Base-by-base conservation (phyloP, 2,888 invertebrate species). In the Aproaerema taeniolella region DNA sequence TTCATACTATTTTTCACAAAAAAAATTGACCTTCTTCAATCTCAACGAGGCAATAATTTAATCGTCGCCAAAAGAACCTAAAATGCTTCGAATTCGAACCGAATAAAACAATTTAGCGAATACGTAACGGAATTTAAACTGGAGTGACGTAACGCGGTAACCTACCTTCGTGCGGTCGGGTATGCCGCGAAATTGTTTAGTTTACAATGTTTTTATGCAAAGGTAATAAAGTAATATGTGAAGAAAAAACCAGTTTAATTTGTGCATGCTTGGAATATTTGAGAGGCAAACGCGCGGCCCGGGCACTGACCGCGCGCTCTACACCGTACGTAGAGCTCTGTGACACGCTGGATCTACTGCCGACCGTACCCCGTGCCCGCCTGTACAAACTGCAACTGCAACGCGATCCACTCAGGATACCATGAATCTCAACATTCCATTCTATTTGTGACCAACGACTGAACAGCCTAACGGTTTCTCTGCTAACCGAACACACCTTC, bases 221-320 rank as follows among this genome's bases (percentile, higher is more conserved):
- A 81, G 69, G 71, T 74, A 64, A 73, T 76, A 72, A 71, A 72
- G 67, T 70, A 67, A 72, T 73, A 70, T 69, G n/a, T n/a, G 64
- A 72, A 76, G 67, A 74, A 73, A 71, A 73, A 85, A 83, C 83
- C 81, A 67, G 83, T 83, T 83, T 82, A 81, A 83, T 82, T 82
- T 82, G 82, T 79, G 78, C 83, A 83, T 83, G 75, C 77, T 82
- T 82, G 75, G 74, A 78, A 83, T 85, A 80, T 85, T 85, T 80
- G 77, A 75, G 79, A 72, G 67, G 65, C n/a, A 77, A 70, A 66
- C 68, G 66, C 61, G 79, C 82, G 83, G 83, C 82, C 82, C 80
- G 78, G 79, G 83, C 63, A 82, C 83, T 73, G 40, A 51, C 36
- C 54, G 50, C 55, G 55, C 61, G 53, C 56, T 50, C 52, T 44